These are phyloP conservation scores for Lepus timidus DNA, from an alignment of 2,113 vertebrate species.

Conservation along the genomic window DNA sequence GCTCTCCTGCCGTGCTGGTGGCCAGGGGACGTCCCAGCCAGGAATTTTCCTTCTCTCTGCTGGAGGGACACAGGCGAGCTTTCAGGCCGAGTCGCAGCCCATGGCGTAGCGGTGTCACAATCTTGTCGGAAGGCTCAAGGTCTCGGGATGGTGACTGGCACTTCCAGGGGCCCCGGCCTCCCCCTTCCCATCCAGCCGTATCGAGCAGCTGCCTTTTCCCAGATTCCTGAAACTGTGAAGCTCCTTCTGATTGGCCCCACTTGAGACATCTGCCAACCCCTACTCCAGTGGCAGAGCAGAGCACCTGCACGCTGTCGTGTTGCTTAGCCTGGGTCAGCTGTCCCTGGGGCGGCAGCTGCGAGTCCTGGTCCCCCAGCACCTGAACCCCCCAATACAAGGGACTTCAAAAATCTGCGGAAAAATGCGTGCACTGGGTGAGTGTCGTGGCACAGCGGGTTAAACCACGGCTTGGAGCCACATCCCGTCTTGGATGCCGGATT, in stretches of 20 bases:
- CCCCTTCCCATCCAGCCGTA: neutral
- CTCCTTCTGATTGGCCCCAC: neutral
- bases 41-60: neutral
- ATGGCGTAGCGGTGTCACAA: fast-evolving
- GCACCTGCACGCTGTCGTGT: neutral
- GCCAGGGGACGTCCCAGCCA: neutral
- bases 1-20: no score
- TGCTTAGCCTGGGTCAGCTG: neutral
- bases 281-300: neutral
- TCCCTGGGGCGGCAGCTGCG: neutral
- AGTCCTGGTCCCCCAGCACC: no score
- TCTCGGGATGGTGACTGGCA: neutral
- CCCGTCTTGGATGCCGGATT: no score
- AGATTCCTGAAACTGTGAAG: neutral
- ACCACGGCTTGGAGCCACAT: no score
- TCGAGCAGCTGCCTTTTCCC: neutral
- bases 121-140: neutral
- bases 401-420: neutral
- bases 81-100: no score
- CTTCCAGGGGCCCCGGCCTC: neutral
- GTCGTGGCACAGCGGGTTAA: no score
- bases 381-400: neutral
- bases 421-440: no score
- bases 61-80: neutral
- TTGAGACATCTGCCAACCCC: neutral